A percentile compares a stretch with the other conserved stretches of the same genome.
These are phyloP conservation scores for Sycobia sp. DNA, from an alignment of 1,140 invertebrate species.

Conservation along the genomic window DNA sequence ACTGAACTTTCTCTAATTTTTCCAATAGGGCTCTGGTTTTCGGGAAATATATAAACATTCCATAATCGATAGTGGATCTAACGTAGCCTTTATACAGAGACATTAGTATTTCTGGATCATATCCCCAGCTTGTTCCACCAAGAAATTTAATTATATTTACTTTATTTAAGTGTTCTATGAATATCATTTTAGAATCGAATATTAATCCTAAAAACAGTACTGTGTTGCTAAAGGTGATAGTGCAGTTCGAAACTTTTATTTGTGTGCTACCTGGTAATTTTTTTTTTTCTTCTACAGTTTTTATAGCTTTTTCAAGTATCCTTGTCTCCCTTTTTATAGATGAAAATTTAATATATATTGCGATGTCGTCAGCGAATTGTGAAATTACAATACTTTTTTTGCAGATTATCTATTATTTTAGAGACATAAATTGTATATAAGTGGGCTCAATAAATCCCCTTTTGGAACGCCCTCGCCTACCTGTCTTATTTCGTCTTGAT, in stretches of 20 bases:
- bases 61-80: constrained; percentile 8
- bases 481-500: no score
- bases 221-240: neutral
- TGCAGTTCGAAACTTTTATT: neutral
- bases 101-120: neutral
- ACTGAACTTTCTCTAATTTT: constrained; percentile 12
- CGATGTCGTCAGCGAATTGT: constrained; percentile 7
- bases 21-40: neutral
- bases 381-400: no score
- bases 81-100: neutral
- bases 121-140: constrained; percentile 14
- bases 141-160: constrained; percentile 14
- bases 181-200: neutral
- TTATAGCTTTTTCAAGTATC: neutral
- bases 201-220: neutral
- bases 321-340: neutral
- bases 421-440: constrained; percentile 6
- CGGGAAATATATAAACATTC: neutral
- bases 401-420: neutral
- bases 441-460: constrained; percentile 7
- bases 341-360: no score
- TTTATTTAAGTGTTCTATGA: neutral
- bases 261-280: neutral
- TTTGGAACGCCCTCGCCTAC: constrained; percentile 4
- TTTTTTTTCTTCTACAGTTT: neutral